Evolutionary conservation across 1,140 invertebrate genomes (phyloP), one percentile per base, ranked within the genome.

Genomic region (Ostrea edulis): DNA sequence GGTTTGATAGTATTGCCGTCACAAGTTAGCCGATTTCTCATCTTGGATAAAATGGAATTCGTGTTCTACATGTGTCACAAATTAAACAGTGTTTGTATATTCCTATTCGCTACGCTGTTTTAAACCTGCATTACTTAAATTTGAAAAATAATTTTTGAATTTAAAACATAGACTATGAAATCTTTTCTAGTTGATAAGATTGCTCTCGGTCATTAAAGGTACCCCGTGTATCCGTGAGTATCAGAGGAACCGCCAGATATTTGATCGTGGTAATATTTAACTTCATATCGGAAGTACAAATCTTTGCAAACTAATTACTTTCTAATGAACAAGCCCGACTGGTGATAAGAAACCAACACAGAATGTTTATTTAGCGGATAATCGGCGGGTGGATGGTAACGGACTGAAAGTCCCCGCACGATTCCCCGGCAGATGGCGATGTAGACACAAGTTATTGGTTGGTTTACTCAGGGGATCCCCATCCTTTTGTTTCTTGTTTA

Each of bases 361-460:
- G 68, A 77, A 77, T 77, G 25, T 77, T 77, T 77, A 77, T 77
- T 14, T 35, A 29, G 68, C 22, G 68, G 68, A 77, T 77, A 44
- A 77, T 77, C 68, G 68, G 22, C 68, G 25, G 68, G 25, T 35
- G 68, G 29, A 77, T 77, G 11, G 25, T 71, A 25, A 25, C 12
- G 29, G 65, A n/a, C 65, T 71, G 65, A 29, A 71, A 25, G 65
- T 71, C 65, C 65, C 12, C 65, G 22, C 65, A 25, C 65, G 0
- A 12, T 25, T 77, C 25, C 25, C 25, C 68, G 68, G 68, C 68
- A 77, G 68, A 77, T 77, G 68, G 68, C 29, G 12, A 25, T 77
- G 29, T 71, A 35, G 68, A 71, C 68, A 71, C 68, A 29, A 71
- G 68, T 77, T 25, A 77, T 77, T 77, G 35, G 68, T 77, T 77